Evolutionary conservation across 1,140 invertebrate genomes (phyloP).

Genomic region (Holcopasites calliopsidis): DNA sequence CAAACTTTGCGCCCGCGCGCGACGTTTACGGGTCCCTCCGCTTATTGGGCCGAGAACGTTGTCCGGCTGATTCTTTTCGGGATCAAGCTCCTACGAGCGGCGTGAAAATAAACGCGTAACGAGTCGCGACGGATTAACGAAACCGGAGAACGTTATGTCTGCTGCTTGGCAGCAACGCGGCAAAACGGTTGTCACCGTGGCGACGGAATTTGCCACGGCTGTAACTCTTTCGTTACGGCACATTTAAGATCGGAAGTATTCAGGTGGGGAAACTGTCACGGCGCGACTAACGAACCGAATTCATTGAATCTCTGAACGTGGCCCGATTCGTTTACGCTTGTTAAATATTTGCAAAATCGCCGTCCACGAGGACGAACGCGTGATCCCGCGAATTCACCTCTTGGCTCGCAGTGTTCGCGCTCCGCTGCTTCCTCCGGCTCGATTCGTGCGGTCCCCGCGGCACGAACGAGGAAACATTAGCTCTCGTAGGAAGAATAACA

Average conservation of each 20-base stretch:
- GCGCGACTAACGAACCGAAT: too few relatives aligned
- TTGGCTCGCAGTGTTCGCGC: neutral
- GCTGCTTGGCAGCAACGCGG: neutral
- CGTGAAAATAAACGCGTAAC: constrained; percentile 45
- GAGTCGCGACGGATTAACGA: constrained; percentile 16
- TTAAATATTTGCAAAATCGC: too few relatives aligned
- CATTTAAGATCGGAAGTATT: too few relatives aligned
- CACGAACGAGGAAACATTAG: constrained; percentile 45
- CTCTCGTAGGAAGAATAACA: constrained; percentile 40
- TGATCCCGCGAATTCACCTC: neutral
- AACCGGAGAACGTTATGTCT: constrained; percentile 12
- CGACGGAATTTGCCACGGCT: too few relatives aligned
- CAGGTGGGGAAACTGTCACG: too few relatives aligned
- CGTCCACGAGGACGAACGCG: constrained; percentile 25
- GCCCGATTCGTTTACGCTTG: neutral
- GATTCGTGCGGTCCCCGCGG: constrained; percentile 10
- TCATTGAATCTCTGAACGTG: too few relatives aligned
- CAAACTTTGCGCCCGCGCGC: constrained; percentile 33
- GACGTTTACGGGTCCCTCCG: constrained; percentile 56
- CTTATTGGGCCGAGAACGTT: constrained; percentile 51
- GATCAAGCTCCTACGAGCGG: constrained; percentile 28
- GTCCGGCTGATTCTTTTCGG: constrained; percentile 42
- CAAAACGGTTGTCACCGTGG: neutral
- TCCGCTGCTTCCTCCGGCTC: constrained; percentile 22
- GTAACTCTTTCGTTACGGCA: too few relatives aligned